These are phyloP conservation scores for Fragum sueziense DNA, from an alignment of 2,888 invertebrate species.

Conservation along the genomic window DNA sequence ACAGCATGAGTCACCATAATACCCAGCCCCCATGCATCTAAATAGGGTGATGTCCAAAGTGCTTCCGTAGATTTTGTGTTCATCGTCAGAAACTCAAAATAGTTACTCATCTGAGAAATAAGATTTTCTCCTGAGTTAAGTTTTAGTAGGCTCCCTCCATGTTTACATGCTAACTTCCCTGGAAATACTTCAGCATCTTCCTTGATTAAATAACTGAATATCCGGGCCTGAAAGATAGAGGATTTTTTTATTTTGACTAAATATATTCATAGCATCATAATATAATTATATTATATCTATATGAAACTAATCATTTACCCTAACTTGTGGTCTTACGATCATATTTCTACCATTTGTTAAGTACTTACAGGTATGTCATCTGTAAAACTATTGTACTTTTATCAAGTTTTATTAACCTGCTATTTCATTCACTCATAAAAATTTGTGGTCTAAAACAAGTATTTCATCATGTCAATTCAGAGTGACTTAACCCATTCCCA, in stretches of 20 bases:
- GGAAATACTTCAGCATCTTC: constrained; percentile 82
- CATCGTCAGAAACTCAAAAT: constrained; percentile 82
- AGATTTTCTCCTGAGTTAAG: constrained; percentile 81
- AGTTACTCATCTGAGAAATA: constrained; percentile 82
- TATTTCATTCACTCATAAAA: too few species aligned
- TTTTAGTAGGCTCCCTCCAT: constrained; percentile 81
- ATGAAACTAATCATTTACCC: too few species aligned
- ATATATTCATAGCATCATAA: too few species aligned
- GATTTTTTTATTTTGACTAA: too few species aligned
- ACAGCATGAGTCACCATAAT: constrained; percentile 83
- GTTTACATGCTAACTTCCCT: constrained; percentile 80
- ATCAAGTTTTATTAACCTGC: too few species aligned
- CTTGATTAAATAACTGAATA: constrained; percentile 82
- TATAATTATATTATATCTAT: too few species aligned
- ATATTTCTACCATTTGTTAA: too few species aligned
- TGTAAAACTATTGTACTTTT: too few species aligned
- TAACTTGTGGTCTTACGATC: too few species aligned
- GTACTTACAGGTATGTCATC: too few species aligned
- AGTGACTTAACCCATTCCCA: too few species aligned
- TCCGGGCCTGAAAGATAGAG: constrained; percentile 76
- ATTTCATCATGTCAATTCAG: too few species aligned
- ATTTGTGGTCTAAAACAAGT: neutral
- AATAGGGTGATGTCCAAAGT: constrained; percentile 82
- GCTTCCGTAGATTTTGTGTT: constrained; percentile 79
- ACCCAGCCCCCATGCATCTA: constrained; percentile 82